phyloP scores from a whole-genome alignment of 2,888 invertebrate genomes.

The Alcis repandata region DNA sequence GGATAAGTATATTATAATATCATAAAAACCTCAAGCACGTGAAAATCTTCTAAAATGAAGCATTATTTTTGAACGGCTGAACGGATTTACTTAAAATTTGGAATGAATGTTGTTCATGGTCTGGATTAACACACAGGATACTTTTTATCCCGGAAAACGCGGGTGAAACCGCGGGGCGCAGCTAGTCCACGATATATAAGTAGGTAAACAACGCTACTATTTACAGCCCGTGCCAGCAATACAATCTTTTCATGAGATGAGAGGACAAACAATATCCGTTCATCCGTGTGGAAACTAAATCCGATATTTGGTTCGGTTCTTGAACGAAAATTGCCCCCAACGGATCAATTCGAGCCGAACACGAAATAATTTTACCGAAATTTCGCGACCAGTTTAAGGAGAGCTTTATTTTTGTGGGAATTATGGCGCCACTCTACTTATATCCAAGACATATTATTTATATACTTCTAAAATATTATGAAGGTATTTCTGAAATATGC shows the following conservation, averaged over 20 bases:
- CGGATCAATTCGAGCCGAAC: constrained; percentile 58
- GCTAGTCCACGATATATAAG: no score
- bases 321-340: constrained; percentile 63
- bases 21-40: no score
- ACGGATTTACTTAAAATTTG: no score
- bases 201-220: neutral
- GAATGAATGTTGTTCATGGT: no score
- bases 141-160: no score
- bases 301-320: constrained; percentile 64
- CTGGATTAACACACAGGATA: no score
- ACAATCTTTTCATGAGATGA: constrained; percentile 37
- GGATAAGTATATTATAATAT: no score
- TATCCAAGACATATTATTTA: neutral
- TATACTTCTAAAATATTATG: no score
- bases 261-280: constrained; percentile 29
- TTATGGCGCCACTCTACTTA: neutral
- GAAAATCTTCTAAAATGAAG: no score
- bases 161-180: no score
- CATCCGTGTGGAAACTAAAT: constrained; percentile 52
- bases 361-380: constrained; percentile 58
- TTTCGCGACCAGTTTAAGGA: constrained; percentile 41
- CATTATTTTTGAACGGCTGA: no score
- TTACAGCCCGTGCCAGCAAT: constrained; percentile 8
- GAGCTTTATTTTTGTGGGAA: constrained; percentile 6
- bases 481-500: no score